A percentile compares a stretch with the other conserved stretches of the same genome.
These are phyloP conservation scores for Erebia epiphron DNA, from an alignment of 2,888 invertebrate genomes.

Conservation along the genomic window DNA sequence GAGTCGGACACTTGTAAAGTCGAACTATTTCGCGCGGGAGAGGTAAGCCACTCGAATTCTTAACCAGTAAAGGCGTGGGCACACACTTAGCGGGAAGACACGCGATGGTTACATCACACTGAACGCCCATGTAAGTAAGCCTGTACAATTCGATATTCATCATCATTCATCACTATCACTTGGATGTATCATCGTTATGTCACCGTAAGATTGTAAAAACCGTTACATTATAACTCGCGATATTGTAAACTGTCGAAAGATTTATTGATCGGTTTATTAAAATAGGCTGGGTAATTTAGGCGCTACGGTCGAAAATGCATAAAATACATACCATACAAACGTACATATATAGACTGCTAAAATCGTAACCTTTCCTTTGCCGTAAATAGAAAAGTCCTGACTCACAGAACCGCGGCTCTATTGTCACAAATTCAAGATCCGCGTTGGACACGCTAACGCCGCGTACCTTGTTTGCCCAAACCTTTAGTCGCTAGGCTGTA, in stretches of 20 bases:
- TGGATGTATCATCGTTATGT: too few relatives aligned
- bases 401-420: too few relatives aligned
- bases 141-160: too few relatives aligned
- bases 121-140: too few relatives aligned
- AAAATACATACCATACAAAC: not conserved
- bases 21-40: not conserved
- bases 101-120: too few relatives aligned
- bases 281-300: not conserved
- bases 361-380: not conserved
- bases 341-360: not conserved
- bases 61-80: not conserved
- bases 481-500: not conserved
- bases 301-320: not conserved
- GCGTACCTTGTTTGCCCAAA: not conserved
- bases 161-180: too few relatives aligned
- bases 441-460: not conserved
- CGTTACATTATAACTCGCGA: too few relatives aligned
- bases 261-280: too few relatives aligned
- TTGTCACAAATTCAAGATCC: too few relatives aligned
- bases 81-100: not conserved
- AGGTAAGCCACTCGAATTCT: constrained; percentile 1
- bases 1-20: not conserved
- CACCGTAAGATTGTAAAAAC: too few relatives aligned
- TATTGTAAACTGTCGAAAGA: too few relatives aligned
- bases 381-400: too few relatives aligned